Conservation (phyloP, 2,888 invertebrate genomes). For the Erynnis tages region DNA sequence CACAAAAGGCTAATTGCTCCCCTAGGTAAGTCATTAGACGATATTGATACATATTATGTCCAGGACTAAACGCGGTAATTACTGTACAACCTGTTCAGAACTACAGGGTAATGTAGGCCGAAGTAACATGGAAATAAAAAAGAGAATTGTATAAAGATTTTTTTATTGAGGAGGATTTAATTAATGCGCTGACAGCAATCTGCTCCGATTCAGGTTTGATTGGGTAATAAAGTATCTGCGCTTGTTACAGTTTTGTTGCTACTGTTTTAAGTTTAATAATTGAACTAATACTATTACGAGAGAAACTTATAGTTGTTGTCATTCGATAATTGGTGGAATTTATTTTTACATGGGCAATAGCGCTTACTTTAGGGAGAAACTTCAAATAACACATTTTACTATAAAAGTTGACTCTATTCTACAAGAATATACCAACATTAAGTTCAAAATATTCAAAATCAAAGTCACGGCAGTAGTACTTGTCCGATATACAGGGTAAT, state of each 20-base stretch:
- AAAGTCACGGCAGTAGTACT: too few species aligned
- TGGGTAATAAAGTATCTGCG: conserved; percentile 20
- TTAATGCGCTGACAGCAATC: conserved; percentile 32
- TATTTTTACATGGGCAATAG: too few species aligned
- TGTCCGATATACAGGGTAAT: too few species aligned
- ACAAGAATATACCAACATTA: too few species aligned
- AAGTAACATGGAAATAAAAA: conserved; percentile 27
- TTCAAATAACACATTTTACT: too few species aligned
- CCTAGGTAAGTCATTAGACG: conserved; percentile 33
- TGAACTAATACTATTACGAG: too few species aligned
- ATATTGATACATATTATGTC: conserved; percentile 34
- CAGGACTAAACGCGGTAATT: conserved; percentile 33
- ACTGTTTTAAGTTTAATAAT: conserved; percentile 19
- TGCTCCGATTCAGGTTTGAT: conserved; percentile 31
- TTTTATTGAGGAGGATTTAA: conserved; percentile 30
- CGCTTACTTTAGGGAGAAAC: too few species aligned
- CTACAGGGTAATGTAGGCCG: conserved; percentile 8
- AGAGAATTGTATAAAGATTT: conserved; percentile 29
- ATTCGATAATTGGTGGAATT: too few species aligned
- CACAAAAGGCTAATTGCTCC: conserved; percentile 21
- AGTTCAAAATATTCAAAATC: too few species aligned
- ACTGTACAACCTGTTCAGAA: conserved; percentile 8
- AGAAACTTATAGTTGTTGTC: too few species aligned
- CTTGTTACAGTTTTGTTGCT: conserved; percentile 18
- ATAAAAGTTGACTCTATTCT: too few species aligned